Evolutionary conservation across 1,140 invertebrate genomes (phyloP), one percentile per base, ranked within the genome.

Genomic region (Oncopeltus fasciatus): DNA sequence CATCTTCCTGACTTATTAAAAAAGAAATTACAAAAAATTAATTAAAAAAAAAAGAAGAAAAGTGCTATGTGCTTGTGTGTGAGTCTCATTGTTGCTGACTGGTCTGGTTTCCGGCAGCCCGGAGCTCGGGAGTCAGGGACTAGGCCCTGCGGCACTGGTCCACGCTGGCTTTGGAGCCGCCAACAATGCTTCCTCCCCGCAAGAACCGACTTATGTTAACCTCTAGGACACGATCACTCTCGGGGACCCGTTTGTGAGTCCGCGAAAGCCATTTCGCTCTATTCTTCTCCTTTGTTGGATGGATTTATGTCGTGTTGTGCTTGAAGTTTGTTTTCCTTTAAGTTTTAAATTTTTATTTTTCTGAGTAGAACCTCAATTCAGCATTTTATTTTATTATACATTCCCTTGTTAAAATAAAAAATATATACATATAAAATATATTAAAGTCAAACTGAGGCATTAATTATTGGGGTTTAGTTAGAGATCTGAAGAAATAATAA

Each of bases 171-270:
- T 65, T 46, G 64, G 60, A 58, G 63, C 63, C 21, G 64, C 64
- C 53, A 77, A 76, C 74, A 81, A 82, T 74, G 75, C 83, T 75
- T 81, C 87, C 74, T 88, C 88, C 70, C 86, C 87, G 68, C 88
- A 90, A 77, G 88, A 89, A 80, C 88, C 88, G 65, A 91, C 89
- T 71, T 92, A 92, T 81, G 89, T 92, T 74, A 91, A 91, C 84
- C 87, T 91, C 81, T 91, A 88, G 85, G 64, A 67, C 62, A 65
- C 64, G 44, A 61, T 60, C 27, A 60, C 49, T 29, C 64, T 61
- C 43, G 64, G 59, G 29, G 47, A 65, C 44, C 53, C 44, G 51
- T 68, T 67, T 65, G 68, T 70, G 68, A 69, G 69, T 68, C 64
- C 58, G 66, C 69, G 59, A 60, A 46, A 57, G 53, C 43, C 21